Evolutionary conservation across 2,888 invertebrate genomes (phyloP), one percentile per base, ranked within the genome.

Genomic region (Melipona bicolor): DNA sequence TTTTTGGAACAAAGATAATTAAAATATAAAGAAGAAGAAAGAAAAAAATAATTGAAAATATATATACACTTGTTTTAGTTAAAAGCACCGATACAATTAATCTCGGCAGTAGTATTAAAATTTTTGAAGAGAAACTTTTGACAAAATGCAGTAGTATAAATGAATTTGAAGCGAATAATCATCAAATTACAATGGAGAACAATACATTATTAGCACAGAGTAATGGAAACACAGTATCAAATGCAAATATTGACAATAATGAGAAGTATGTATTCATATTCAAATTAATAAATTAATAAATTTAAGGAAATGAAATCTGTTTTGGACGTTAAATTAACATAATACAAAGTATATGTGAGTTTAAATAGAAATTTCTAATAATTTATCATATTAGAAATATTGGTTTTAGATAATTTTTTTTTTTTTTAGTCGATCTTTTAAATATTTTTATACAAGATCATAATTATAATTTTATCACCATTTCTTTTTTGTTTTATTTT

Each of bases 71-170:
- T 69, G n/a, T 78, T 79, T 36, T 52, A 92, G 93, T 83, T 43
- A 90, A 83, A 84, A 92, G 91, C 67, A 94, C 95, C 86, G 96
- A 96, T 91, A 92, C 92, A 0, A 94, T 96, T 9, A 95, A 96
- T 93, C 94, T 96, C 77, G 96, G 96, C 59, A 96, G 96, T 90
- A 96, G 96, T 17, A 94, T 95, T n/a, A 95, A 96, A 85, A 95
- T 96, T 86, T 96, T 96, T 85, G 95, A 95, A n/a, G 95, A 94
- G 50, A 82, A 79, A 59, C 59, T 74, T 17, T 13, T 84, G 36
- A 27, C 21, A 6, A 85, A 70, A 64, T 79, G 74, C 56, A 43
- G 17, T 19, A 85, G n/a, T 17, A 73, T 72, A 0, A 32, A 62
- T 17, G 52, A 54, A 21, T 50, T 13, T 3, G 61, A 75, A 3